Base-by-base conservation (phyloP, 2,797 vertebrate species). In the Hydrophis major region DNA sequence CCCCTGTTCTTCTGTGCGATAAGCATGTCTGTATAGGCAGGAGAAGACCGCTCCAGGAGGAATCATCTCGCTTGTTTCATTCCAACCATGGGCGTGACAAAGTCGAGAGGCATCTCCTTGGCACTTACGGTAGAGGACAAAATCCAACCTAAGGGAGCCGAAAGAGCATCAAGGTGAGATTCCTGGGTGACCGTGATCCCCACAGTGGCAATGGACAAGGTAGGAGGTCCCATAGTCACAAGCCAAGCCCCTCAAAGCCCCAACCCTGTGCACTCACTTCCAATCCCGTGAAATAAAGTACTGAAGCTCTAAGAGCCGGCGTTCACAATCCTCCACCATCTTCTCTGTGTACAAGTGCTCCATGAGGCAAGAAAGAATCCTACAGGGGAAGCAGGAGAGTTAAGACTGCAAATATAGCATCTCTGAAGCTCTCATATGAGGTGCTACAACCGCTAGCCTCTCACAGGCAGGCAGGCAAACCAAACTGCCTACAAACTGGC, bases 241-340 rank as follows among this genome's bases (percentile, higher is more conserved):
- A 12, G 14, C 11, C 47, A 86, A 50, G 74, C n/a, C 5, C 22
- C 10, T 3, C 16, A 28, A 28, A 8, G 37, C 0, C 13, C 42
- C 69, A 50, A 3, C 0, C 1, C 3, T 5, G 88, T 94, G 61
- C 87, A 96, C 99, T 98, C 94, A 99, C 99, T 99, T 99, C 99
- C 99, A 99, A 95, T 99, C 99, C 93, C 99, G 98, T 87, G 99
- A 99, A 78, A 99, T 99, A 88, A 99, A 99, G 97, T 99, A 99
- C 90, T 99, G 99, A 90, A 99, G 98, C 97, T 99, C 99, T 96
- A 99, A 96, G 55, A 99, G 98, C 11, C 99, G 93, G 37, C 98
- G 99, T 63, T 99, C 99, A 97, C 99, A 99, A 60, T 99, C 99
- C 95, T 99, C 99, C 37, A 99, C 99, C 99, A 99, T 99, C 97